Evolutionary conservation across 2,888 invertebrate genomes (phyloP).

Genomic region (Lapara coniferarum): DNA sequence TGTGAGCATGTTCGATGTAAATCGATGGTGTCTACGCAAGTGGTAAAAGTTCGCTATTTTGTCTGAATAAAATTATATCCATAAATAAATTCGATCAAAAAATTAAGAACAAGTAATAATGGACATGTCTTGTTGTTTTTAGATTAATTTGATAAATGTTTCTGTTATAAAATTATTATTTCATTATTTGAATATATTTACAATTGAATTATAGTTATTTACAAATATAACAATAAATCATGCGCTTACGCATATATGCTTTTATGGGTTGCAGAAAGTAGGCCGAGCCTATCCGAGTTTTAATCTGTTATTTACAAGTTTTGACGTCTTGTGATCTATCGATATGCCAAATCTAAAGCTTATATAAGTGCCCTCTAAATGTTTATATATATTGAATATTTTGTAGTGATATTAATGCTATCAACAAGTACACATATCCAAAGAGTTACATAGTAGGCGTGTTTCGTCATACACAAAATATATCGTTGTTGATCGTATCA

Average conservation of each 20-base stretch:
- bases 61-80: neutral
- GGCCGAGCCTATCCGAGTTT: slow-evolving; percentile 6
- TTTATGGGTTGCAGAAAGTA: slow-evolving; percentile 5
- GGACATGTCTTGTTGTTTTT: slow-evolving; percentile 1
- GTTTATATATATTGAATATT: slow-evolving; percentile 12
- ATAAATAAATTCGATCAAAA: neutral
- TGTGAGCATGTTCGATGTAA: too few relatives aligned
- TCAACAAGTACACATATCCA: slow-evolving; percentile 37
- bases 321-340: neutral
- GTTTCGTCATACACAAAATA: slow-evolving; percentile 26
- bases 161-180: slow-evolving; percentile 1
- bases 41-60: too few relatives aligned
- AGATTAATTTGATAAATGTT: slow-evolving; percentile 2
- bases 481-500: slow-evolving; percentile 50
- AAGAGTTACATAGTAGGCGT: slow-evolving; percentile 38
- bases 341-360: slow-evolving; percentile 17
- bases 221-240: neutral
- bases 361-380: slow-evolving; percentile 5
- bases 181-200: slow-evolving; percentile 2
- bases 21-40: too few relatives aligned
- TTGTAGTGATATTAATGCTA: slow-evolving; percentile 29
- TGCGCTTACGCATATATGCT: slow-evolving; percentile 13
- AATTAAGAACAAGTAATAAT: slow-evolving; percentile 7
- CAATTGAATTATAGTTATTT: slow-evolving; percentile 4
- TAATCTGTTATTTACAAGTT: neutral